Evolutionary conservation across 1,140 invertebrate species (phyloP).

Genomic region (Scaptodrosophila lebanonensis): DNA sequence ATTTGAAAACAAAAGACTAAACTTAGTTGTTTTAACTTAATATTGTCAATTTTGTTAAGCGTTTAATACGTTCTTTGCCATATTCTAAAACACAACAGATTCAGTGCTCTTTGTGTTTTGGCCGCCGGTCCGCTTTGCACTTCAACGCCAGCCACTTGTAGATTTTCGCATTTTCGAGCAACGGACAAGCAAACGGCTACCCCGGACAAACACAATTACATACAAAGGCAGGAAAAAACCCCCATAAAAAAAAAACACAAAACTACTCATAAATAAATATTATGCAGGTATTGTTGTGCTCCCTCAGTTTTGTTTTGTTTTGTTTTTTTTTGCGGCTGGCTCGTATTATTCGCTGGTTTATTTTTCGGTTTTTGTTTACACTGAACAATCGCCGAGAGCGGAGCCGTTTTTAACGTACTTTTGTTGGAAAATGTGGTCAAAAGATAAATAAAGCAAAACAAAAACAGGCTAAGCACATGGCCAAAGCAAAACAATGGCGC

Average conservation of each 20-base stretch:
- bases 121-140: constrained; percentile 10
- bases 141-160: constrained; percentile 48
- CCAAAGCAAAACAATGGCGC: too few relatives aligned
- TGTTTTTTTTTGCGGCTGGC: constrained; percentile 58
- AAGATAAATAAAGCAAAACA: constrained; percentile 36
- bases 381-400: constrained; percentile 5
- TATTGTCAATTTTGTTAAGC: too few relatives aligned
- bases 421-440: constrained; percentile 25
- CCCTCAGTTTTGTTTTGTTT: constrained; percentile 30
- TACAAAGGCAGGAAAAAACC: constrained; percentile 4
- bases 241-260: constrained; percentile 17
- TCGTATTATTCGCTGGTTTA: constrained; percentile 31
- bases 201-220: constrained; percentile 25
- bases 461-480: too few relatives aligned
- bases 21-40: too few relatives aligned
- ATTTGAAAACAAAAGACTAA: too few relatives aligned
- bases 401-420: constrained; percentile 8
- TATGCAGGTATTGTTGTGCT: constrained; percentile 38
- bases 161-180: constrained; percentile 63
- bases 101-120: constrained; percentile 3
- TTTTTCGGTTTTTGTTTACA: constrained; percentile 21
- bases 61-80: too few relatives aligned
- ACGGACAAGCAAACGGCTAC: constrained; percentile 44
- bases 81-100: constrained; percentile 34
- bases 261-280: constrained; percentile 72